Evolutionary conservation across 2,888 invertebrate species (phyloP), one percentile per base, ranked within the genome.

Genomic region (Leptopilina drosophilae): DNA sequence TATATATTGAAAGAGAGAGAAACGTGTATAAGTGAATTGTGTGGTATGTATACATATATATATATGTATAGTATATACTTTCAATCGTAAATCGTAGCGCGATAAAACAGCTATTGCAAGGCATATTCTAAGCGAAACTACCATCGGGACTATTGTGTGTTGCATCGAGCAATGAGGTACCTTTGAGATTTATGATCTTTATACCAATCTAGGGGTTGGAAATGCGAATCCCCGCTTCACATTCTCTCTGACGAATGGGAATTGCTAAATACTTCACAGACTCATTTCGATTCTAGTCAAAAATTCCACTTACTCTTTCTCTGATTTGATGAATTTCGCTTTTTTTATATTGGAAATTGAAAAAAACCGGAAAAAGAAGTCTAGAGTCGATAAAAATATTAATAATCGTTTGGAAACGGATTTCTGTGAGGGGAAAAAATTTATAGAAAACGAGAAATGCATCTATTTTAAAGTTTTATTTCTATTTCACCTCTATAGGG

Each of bases 71-170:
- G 46, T 9, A 46, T 49, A 49, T 49, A 73, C 56, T 73, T 33
- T n/a, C 73, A 86, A 88, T 85, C 88, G 87, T 89, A 89, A 89
- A 89, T 89, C 86, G 86, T 84, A 83, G 83, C 83, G 83, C 85
- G 84, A 87, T 89, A 87, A 87, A 87, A 88, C 85, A 84, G 83
- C 83, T 81, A 81, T 82, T 83, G 82, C 75, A 78, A 42, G 77
- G 78, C 78, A 77, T 75, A 80, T 83, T 81, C 83, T 80, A 80
- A 81, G 76, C 79, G 66, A 78, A 49, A 75, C 80, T 80, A 65
- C 82, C 81, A 80, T 49, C 62, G 81, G 81, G 84, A 88, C 87
- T 89, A 89, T 89, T 89, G 88, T 88, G 85, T 88, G 85, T 87
- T 86, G 85, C 84, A 82, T 80, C 82, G 84, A 84, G 85, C 88